Percentiles rank a stretch among this genome's conserved stretches.
Evolutionary conservation across 2,113 vertebrate genomes (phyloP).

Genomic region (Pleuronectes platessa): DNA sequence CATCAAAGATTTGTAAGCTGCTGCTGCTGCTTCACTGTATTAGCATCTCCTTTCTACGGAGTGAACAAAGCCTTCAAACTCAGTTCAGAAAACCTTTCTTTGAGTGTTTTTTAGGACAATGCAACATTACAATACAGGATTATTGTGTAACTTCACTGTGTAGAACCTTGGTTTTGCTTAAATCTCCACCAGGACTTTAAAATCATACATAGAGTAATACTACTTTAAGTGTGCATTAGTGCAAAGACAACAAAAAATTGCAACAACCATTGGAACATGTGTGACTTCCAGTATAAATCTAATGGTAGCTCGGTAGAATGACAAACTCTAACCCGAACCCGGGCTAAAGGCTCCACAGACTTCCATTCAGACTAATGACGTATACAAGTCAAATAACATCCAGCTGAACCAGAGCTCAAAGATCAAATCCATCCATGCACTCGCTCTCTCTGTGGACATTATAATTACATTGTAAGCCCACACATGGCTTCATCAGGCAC

Average conservation of each 20-base stretch:
- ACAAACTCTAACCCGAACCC: not conserved
- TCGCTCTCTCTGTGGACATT: not conserved
- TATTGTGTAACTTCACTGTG: no score
- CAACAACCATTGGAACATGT: not conserved
- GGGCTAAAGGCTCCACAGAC: no score
- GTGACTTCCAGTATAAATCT: not conserved
- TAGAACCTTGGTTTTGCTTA: no score
- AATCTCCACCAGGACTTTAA: no score
- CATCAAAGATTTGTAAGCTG: conserved; percentile 20
- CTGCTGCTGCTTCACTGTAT: conserved; percentile 7
- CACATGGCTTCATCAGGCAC: conserved; percentile 3
- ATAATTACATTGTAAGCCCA: conserved; percentile 1
- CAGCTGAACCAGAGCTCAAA: conserved; percentile 14
- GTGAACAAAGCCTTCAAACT: not conserved
- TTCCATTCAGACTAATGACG: not conserved
- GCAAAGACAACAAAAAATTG: not conserved
- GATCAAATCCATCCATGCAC: conserved; percentile 10
- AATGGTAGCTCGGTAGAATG: not conserved
- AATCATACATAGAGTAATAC: no score
- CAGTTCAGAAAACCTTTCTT: not conserved
- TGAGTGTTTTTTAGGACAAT: not conserved
- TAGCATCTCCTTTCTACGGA: not conserved
- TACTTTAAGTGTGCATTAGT: not conserved
- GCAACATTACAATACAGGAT: no score
- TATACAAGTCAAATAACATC: not conserved